phyloP scores from a whole-genome alignment of 2,113 vertebrate species.

The Festucalex cinctus region DNA sequence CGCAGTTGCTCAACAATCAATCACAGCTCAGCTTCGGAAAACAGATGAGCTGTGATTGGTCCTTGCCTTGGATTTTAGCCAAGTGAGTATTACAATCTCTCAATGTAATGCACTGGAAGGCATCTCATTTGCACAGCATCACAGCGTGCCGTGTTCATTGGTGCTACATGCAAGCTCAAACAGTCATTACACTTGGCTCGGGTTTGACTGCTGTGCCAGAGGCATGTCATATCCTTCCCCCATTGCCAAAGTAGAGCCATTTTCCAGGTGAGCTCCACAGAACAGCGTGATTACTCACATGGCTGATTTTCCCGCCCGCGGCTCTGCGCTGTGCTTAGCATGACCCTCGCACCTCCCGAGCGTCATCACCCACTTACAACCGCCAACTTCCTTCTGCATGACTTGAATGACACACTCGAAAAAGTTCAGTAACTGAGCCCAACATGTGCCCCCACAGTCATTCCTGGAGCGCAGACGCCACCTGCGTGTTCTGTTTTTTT shows the following conservation, averaged over 20 bases:
- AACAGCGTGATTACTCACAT: slow-evolving; percentile 34
- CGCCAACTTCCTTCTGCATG: slow-evolving; percentile 6
- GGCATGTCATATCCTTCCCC: neutral
- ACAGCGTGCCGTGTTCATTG: too few species aligned
- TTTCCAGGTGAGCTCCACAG: slow-evolving; percentile 40
- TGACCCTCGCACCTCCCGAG: slow-evolving; percentile 17
- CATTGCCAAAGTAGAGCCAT: slow-evolving; percentile 18
- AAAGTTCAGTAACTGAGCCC: slow-evolving; percentile 19
- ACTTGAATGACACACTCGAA: neutral
- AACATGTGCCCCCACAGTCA: neutral
- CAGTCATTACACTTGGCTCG: neutral
- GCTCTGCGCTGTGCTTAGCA: slow-evolving; percentile 22
- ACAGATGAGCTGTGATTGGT: too few species aligned
- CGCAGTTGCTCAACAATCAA: too few species aligned
- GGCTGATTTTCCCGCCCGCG: slow-evolving; percentile 18
- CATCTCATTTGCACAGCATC: neutral
- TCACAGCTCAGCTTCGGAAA: too few species aligned
- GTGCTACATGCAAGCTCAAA: neutral
- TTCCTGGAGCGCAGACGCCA: neutral
- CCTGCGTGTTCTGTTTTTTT: neutral
- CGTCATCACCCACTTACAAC: slow-evolving; percentile 16
- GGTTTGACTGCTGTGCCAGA: neutral
- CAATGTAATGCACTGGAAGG: neutral
- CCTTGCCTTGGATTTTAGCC: too few species aligned
- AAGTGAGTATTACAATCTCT: neutral